phyloP scores from a whole-genome alignment of 1,140 invertebrate genomes.

The Hylaeus volcanicus region DNA sequence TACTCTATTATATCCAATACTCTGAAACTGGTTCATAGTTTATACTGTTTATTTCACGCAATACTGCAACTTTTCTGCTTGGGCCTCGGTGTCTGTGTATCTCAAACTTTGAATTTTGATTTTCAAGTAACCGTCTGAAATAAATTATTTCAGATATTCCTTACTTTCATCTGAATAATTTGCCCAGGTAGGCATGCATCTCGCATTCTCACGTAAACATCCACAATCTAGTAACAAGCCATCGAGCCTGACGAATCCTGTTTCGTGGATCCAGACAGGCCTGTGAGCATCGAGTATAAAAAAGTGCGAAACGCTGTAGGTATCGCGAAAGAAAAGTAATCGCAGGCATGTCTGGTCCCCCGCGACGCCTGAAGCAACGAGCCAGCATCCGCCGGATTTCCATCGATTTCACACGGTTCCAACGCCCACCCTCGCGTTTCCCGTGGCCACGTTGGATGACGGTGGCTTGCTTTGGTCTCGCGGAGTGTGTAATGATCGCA shows the following conservation, averaged over 20 bases:
- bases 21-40: no score
- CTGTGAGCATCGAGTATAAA: neutral
- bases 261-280: neutral
- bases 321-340: constrained; percentile 33
- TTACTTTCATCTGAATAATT: no score
- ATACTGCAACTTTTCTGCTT: no score
- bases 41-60: no score
- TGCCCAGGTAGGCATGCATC: no score
- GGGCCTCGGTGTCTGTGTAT: no score
- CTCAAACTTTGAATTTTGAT: no score
- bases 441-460: constrained; percentile 1
- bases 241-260: neutral
- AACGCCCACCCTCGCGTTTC: constrained; percentile 13
- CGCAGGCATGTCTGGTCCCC: constrained; percentile 11
- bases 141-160: no score
- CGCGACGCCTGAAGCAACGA: constrained; percentile 16
- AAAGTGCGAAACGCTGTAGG: constrained; percentile 16
- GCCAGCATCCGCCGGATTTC: constrained; percentile 19
- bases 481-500: constrained; percentile 66
- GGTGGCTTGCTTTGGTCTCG: constrained; percentile 41
- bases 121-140: no score
- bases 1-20: no score
- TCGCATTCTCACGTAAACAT: no score
- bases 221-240: no score
- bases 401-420: constrained; percentile 21